Conservation (phyloP, 2,888 invertebrate genomes). For the Physocephala rufipes region DNA sequence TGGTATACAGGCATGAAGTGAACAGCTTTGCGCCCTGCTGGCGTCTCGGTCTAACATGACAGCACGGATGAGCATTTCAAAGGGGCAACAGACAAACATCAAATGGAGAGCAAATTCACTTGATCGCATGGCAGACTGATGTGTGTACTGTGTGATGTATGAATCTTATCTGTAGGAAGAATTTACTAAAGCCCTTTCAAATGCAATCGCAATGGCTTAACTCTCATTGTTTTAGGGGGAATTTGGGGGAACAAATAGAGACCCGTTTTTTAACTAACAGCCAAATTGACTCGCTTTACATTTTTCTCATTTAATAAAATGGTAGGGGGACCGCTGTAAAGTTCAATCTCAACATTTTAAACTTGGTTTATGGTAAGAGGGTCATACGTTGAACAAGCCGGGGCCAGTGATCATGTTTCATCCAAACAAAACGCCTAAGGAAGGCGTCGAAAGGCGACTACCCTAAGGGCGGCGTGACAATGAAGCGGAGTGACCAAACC, state of each 20-base stretch:
- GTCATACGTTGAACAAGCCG: neutral
- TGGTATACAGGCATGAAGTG: conserved; percentile 44
- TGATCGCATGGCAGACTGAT: conserved; percentile 33
- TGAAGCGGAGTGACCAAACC: conserved; percentile 4
- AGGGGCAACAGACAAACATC: neutral
- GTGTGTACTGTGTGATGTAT: no score
- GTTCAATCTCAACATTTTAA: no score
- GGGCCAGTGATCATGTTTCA: neutral
- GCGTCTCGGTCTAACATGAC: conserved; percentile 4
- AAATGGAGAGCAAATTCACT: conserved; percentile 24
- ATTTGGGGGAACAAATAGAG: neutral
- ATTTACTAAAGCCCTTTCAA: no score
- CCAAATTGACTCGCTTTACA: no score
- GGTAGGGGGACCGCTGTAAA: neutral
- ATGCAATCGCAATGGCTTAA: neutral
- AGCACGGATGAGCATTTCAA: conserved; percentile 31
- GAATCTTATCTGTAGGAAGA: no score
- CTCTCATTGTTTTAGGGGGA: neutral
- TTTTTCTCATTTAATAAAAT: neutral
- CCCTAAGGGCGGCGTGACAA: neutral
- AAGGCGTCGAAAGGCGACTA: neutral
- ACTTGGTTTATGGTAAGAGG: conserved; percentile 6
- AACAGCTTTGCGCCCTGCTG: neutral
- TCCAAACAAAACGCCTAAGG: conserved; percentile 30
- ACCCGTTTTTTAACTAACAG: no score